Evolutionary conservation across 1,140 invertebrate species (phyloP).

Genomic region (Fopius arisanus): DNA sequence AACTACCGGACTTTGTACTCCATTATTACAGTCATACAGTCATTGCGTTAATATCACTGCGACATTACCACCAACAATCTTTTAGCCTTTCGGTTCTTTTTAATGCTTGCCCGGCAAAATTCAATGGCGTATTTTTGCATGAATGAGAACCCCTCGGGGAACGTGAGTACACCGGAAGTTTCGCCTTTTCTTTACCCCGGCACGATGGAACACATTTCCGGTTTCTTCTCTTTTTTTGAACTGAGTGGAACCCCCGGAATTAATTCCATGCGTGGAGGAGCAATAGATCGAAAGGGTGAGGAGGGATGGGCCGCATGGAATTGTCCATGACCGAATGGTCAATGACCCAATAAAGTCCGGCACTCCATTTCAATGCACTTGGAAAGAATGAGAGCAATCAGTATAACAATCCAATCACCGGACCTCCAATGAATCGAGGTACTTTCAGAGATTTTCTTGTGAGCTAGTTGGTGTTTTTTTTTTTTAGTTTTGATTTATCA

Average conservation of each 20-base stretch:
- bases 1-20: not conserved
- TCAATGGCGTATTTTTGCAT: not conserved
- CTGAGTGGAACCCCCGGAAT: not conserved
- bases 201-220: slow-evolving; percentile 1
- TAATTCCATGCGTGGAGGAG: not conserved
- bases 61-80: too few species aligned
- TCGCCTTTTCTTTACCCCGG: not conserved
- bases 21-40: too few species aligned
- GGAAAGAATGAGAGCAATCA: slow-evolving; percentile 14
- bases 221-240: slow-evolving; percentile 2
- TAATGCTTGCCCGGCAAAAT: not conserved
- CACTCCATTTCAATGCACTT: slow-evolving; percentile 25
- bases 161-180: not conserved
- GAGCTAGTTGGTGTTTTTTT: not conserved
- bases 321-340: slow-evolving; percentile 8
- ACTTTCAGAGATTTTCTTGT: not conserved
- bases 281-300: not conserved
- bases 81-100: too few species aligned
- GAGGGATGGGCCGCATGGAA: not conserved
- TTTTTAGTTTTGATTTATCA: not conserved
- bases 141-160: not conserved
- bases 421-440: not conserved
- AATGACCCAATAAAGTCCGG: slow-evolving; percentile 29
- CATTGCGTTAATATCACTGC: too few species aligned
- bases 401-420: slow-evolving; percentile 21